Conservation (phyloP, 2,888 invertebrate genomes). For the Boloria euphrosyne region DNA sequence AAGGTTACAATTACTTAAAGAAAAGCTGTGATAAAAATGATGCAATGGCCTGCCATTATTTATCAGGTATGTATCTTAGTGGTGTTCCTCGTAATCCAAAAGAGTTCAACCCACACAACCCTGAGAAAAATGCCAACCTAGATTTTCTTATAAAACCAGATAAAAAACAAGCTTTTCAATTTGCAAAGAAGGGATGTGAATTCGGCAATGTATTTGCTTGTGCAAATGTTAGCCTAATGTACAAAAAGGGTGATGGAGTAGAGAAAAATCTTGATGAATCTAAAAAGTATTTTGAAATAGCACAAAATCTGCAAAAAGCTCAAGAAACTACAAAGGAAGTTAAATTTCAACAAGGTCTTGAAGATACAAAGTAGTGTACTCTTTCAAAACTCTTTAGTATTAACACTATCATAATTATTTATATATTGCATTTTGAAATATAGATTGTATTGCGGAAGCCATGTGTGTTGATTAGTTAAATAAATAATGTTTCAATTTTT, state of each 20-base stretch:
- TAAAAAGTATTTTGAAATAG: conserved; percentile 87
- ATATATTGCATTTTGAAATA: conserved; percentile 17
- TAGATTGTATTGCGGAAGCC: not conserved
- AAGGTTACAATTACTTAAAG: conserved; percentile 83
- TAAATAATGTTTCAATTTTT: conserved; percentile 12
- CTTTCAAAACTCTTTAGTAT: not conserved
- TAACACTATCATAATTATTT: not conserved
- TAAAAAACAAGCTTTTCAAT: conserved; percentile 89
- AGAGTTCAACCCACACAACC: conserved; percentile 65
- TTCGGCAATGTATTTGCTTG: conserved; percentile 93
- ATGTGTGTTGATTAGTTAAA: conserved; percentile 1
- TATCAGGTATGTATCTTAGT: conserved; percentile 89
- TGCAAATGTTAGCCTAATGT: conserved; percentile 94
- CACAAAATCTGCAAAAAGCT: conserved; percentile 87
- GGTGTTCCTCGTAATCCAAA: conserved; percentile 85
- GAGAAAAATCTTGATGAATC: conserved; percentile 87
- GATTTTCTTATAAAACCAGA: conserved; percentile 84
- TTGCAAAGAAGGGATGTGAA: conserved; percentile 91
- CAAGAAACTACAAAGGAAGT: conserved; percentile 78
- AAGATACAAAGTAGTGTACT: conserved; percentile 34
- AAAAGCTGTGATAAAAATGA: conserved; percentile 83
- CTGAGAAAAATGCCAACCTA: conserved; percentile 66
- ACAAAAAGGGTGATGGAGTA: conserved; percentile 91
- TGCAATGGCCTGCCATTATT: conserved; percentile 89
- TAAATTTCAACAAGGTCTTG: conserved; percentile 82